Percentiles rank a stretch among this genome's conserved stretches.
These are phyloP conservation scores for Tethea ocularis DNA, from an alignment of 2,888 invertebrate species.

Conservation along the genomic window DNA sequence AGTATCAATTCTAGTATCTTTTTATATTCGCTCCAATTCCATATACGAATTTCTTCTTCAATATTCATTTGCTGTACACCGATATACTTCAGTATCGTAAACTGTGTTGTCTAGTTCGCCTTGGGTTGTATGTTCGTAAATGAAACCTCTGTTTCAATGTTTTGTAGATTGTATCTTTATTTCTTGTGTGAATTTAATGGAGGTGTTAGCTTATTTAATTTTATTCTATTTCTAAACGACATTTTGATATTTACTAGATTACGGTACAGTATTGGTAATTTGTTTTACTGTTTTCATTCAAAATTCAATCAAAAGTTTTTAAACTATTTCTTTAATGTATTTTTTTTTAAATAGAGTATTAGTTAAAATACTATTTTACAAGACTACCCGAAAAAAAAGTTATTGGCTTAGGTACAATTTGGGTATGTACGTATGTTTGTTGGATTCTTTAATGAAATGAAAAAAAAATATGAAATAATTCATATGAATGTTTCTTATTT, in stretches of 20 bases:
- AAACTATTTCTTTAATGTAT: neutral
- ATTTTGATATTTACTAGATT: neutral
- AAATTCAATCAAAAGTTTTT: neutral
- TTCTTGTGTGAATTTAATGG: neutral
- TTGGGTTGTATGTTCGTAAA: neutral
- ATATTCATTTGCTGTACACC: neutral
- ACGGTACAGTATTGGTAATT: neutral
- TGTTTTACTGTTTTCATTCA: neutral
- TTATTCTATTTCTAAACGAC: neutral
- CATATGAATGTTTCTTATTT: too few species aligned
- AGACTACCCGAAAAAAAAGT: too few species aligned
- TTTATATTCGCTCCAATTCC: neutral
- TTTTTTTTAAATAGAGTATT: too few species aligned
- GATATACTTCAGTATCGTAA: neutral
- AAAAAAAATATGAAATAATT: too few species aligned
- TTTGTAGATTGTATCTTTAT: neutral
- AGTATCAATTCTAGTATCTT: too few species aligned
- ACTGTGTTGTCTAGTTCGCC: neutral
- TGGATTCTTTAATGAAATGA: too few species aligned
- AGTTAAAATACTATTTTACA: too few species aligned
- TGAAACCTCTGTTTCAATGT: conserved; percentile 1
- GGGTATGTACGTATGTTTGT: too few species aligned
- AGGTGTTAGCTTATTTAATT: conserved; percentile 1
- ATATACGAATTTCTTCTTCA: neutral
- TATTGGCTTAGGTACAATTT: too few species aligned